phyloP scores from a whole-genome alignment of 2,888 invertebrate species.

The Cataglyphis altisquamis region DNA sequence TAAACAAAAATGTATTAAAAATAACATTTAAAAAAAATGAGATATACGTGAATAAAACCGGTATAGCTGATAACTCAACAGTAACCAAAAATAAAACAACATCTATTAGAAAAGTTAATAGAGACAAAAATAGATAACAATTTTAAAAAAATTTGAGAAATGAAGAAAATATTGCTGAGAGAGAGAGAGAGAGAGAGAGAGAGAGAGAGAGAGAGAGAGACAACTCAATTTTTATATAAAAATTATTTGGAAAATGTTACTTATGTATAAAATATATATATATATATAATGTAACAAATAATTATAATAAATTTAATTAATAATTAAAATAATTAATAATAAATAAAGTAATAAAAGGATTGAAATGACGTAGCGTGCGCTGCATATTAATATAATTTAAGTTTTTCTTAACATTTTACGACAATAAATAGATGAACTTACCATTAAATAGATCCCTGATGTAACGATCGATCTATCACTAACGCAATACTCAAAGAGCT shows the following conservation, averaged over 20 bases:
- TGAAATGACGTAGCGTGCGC: too few relatives aligned
- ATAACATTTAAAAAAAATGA: background rate
- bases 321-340: background rate
- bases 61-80: background rate
- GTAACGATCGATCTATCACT: constrained; percentile 13
- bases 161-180: too few relatives aligned
- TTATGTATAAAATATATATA: background rate
- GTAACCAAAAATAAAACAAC: background rate
- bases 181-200: too few relatives aligned
- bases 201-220: background rate
- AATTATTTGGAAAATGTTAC: background rate
- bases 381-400: background rate
- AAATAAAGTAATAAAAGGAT: background rate
- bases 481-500: constrained; percentile 6
- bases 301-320: too few relatives aligned
- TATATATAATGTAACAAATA: background rate
- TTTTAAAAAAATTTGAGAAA: too few relatives aligned
- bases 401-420: background rate
- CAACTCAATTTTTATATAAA: background rate
- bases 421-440: background rate
- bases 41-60: background rate
- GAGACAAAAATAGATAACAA: too few relatives aligned
- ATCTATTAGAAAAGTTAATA: background rate
- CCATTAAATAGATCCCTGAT: background rate
- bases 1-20: background rate